A percentile compares a stretch with the other conserved stretches of the same genome.
phyloP scores from a whole-genome alignment of 2,888 invertebrate species.

The Caenorhabditis zanzibari region DNA sequence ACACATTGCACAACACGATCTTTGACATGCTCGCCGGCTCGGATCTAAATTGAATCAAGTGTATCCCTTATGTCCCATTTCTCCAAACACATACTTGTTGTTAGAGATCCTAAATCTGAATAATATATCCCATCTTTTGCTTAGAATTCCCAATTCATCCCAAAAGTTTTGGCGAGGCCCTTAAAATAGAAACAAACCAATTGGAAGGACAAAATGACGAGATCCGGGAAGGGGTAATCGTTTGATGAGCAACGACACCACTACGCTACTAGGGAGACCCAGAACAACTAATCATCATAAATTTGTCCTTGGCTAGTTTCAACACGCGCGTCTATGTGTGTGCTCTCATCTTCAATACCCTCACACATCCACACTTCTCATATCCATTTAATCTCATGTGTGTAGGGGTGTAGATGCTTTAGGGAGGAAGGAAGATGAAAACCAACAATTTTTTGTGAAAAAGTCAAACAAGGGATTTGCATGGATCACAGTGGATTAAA shows the following conservation, averaged over 20 bases:
- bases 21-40: slow-evolving; percentile 38
- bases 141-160: background rate
- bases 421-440: slow-evolving; percentile 5
- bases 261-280: slow-evolving; percentile 46
- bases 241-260: slow-evolving; percentile 46
- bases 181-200: slow-evolving; percentile 28
- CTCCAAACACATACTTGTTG: slow-evolving; percentile 26
- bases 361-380: slow-evolving; percentile 26
- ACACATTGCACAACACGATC: slow-evolving; percentile 40
- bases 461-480: slow-evolving; percentile 11
- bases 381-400: slow-evolving; percentile 55
- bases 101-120: slow-evolving; percentile 20
- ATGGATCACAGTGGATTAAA: slow-evolving; percentile 7
- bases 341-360: slow-evolving; percentile 20
- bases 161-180: slow-evolving; percentile 26
- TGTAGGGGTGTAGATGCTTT: background rate
- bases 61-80: slow-evolving; percentile 22
- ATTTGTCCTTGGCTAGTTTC: slow-evolving; percentile 54
- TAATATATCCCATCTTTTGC: slow-evolving; percentile 2
- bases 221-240: slow-evolving; percentile 1
- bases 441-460: background rate
- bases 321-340: slow-evolving; percentile 37
- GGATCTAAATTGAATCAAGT: slow-evolving; percentile 46
- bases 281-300: slow-evolving; percentile 66
- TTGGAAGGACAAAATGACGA: slow-evolving; percentile 49